Conservation (phyloP, 2,797 vertebrate genomes). For the Sciurus carolinensis region DNA sequence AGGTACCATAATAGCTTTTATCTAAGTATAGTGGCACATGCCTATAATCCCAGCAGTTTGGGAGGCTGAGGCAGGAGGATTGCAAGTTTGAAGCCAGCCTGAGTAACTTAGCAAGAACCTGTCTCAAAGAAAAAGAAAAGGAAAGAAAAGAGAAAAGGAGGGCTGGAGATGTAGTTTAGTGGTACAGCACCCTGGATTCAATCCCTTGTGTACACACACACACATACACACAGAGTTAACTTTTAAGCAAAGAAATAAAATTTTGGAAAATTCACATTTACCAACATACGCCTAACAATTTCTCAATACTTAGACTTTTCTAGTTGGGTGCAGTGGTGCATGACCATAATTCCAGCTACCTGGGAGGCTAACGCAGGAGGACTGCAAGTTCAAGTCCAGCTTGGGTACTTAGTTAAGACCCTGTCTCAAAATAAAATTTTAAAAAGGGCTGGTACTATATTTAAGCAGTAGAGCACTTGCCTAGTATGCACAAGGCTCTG, state of each 20-base stretch:
- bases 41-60: too few relatives aligned
- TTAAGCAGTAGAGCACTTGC: too few relatives aligned
- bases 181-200: too few relatives aligned
- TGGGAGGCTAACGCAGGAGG: neutral
- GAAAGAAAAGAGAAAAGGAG: too few relatives aligned
- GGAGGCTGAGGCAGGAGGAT: too few relatives aligned
- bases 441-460: neutral
- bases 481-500: neutral
- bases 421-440: neutral
- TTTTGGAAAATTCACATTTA: constrained; percentile 9
- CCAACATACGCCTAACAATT: neutral
- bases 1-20: too few relatives aligned
- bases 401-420: neutral
- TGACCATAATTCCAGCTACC: neutral
- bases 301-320: neutral
- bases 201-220: too few relatives aligned
- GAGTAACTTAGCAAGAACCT: too few relatives aligned
- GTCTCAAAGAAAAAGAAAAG: too few relatives aligned
- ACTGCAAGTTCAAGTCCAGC: neutral
- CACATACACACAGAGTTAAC: neutral
- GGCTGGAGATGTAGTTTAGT: too few relatives aligned
- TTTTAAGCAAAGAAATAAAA: neutral
- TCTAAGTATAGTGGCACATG: too few relatives aligned
- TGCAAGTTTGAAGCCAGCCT: too few relatives aligned
- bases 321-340: neutral